A percentile compares a stretch with the other conserved stretches of the same genome.
phyloP scores from a whole-genome alignment of 1,140 invertebrate genomes.

The Fragariocoptes setiger region DNA sequence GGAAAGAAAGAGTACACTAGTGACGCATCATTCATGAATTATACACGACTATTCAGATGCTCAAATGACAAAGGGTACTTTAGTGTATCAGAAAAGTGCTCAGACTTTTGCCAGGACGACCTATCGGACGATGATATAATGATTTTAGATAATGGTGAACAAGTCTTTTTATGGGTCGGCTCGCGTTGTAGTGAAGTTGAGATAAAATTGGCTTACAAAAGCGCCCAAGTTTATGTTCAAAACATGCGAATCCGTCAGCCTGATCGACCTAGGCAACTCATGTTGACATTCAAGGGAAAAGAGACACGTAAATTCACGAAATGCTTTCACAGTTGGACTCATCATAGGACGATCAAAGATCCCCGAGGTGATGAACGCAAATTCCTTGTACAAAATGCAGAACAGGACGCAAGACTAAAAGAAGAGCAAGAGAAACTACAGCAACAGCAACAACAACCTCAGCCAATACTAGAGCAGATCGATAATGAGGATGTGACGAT shows the following conservation, averaged over 20 bases:
- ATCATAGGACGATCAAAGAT: slow-evolving; percentile 17
- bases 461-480: too few species aligned
- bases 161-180: slow-evolving; percentile 93
- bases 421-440: too few species aligned
- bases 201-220: slow-evolving; percentile 92
- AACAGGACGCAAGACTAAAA: too few species aligned
- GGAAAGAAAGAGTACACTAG: slow-evolving; percentile 66
- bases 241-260: slow-evolving; percentile 83
- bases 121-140: slow-evolving; percentile 97
- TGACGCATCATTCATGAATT: slow-evolving; percentile 70
- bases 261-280: slow-evolving; percentile 56
- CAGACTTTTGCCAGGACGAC: slow-evolving; percentile 99
- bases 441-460: too few species aligned
- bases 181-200: slow-evolving; percentile 86
- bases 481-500: too few species aligned
- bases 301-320: slow-evolving; percentile 77
- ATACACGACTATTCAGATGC: slow-evolving; percentile 76
- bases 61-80: slow-evolving; percentile 99
- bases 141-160: slow-evolving; percentile 91
- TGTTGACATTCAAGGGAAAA: slow-evolving; percentile 84
- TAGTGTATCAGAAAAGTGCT: slow-evolving; percentile 92
- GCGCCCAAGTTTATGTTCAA: slow-evolving; percentile 92
- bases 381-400: too few species aligned
- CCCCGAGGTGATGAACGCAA: slow-evolving; percentile 2
- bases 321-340: slow-evolving; percentile 89